Conservation (phyloP, 2,113 vertebrate genomes). For the Chaetops frenatus region DNA sequence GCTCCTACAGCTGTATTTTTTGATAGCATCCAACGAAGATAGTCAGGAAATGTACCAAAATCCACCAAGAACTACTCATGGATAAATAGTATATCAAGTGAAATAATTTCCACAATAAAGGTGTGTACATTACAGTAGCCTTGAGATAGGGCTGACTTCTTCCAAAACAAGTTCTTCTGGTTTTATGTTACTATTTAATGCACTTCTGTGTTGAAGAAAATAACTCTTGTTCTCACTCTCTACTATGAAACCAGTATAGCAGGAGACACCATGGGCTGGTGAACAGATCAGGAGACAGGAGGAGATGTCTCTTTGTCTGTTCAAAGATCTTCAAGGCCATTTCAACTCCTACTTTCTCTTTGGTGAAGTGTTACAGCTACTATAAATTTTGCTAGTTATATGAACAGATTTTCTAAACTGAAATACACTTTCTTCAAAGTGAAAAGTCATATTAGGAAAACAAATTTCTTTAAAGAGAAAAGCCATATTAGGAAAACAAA, state of each 20-base stretch:
- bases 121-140: neutral
- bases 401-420: neutral
- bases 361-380: neutral
- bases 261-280: neutral
- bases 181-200: conserved; percentile 33
- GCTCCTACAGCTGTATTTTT: neutral
- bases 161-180: conserved; percentile 44
- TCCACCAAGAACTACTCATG: neutral
- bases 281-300: neutral
- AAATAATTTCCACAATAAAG: conserved; percentile 8
- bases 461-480: neutral
- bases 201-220: conserved; percentile 8
- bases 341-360: neutral
- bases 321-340: neutral
- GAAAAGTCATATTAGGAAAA: neutral
- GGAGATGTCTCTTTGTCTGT: neutral
- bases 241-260: conserved; percentile 2
- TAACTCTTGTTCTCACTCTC: neutral
- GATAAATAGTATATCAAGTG: neutral
- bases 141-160: conserved; percentile 40
- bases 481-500: neutral
- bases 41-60: neutral
- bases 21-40: neutral
- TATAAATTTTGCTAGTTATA: neutral
- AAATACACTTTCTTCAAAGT: neutral